phyloP scores from a whole-genome alignment of 2,797 vertebrate genomes.

The Sebastiscus albofasciatus region DNA sequence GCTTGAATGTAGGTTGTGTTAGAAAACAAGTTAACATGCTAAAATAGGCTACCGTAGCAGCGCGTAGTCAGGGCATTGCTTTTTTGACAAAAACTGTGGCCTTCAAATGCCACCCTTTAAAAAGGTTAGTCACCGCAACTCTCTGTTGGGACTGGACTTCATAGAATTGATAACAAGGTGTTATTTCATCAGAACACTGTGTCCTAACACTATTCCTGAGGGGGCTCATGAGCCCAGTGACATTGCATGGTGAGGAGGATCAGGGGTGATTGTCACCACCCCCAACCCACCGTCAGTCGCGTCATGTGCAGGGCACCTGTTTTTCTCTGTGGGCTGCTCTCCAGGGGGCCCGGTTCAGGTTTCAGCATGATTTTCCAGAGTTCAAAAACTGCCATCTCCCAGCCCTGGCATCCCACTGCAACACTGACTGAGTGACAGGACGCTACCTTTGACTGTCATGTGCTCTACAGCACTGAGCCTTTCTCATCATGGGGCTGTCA shows the following conservation, averaged over 20 bases:
- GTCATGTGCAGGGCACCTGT: slow-evolving; percentile 66
- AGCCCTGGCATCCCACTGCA: slow-evolving; percentile 51
- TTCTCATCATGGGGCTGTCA: slow-evolving; percentile 66
- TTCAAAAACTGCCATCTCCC: slow-evolving; percentile 67
- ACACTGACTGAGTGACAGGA: slow-evolving; percentile 63
- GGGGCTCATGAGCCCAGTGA: slow-evolving; percentile 42
- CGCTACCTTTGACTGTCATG: slow-evolving; percentile 64
- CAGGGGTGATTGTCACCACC: slow-evolving; percentile 29
- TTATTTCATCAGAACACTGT: slow-evolving; percentile 49
- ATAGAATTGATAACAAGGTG: slow-evolving; percentile 14
- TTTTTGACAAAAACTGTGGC: slow-evolving; percentile 1
- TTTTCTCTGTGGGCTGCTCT: slow-evolving; percentile 43
- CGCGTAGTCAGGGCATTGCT: neutral
- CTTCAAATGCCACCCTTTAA: neutral
- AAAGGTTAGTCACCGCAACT: neutral
- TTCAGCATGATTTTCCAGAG: slow-evolving; percentile 70
- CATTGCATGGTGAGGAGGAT: slow-evolving; percentile 51
- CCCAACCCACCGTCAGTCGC: slow-evolving; percentile 21
- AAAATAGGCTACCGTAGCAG: neutral
- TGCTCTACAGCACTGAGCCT: slow-evolving; percentile 54
- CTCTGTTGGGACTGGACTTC: slow-evolving; percentile 18
- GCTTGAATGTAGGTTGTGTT: neutral
- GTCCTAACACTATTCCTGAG: slow-evolving; percentile 49
- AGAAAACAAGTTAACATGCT: neutral
- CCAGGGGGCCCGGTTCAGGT: slow-evolving; percentile 59